Evolutionary conservation across 2,888 invertebrate genomes (phyloP).

Genomic region (Enchytraeus crypticus): DNA sequence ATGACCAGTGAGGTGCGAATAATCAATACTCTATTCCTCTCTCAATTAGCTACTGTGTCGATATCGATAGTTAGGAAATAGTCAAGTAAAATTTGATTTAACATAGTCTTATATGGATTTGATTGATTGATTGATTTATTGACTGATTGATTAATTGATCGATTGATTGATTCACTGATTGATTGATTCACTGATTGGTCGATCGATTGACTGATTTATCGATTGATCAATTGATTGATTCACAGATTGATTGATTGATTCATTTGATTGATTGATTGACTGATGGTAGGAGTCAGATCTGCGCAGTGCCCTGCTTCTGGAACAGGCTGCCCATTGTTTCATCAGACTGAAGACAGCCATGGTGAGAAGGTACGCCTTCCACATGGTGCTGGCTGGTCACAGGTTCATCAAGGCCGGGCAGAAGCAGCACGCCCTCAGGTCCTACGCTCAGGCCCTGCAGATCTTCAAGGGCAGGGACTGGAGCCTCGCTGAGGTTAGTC

Average conservation of each 20-base stretch:
- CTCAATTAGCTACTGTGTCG: too few relatives aligned
- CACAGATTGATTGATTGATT: too few relatives aligned
- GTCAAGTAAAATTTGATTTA: background rate
- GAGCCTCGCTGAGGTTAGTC: constrained; percentile 67
- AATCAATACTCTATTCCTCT: background rate
- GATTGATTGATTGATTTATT: too few relatives aligned
- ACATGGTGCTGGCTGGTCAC: constrained; percentile 91
- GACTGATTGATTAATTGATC: too few relatives aligned
- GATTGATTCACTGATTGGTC: too few relatives aligned
- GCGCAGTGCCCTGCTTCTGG: constrained; percentile 80
- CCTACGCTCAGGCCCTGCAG: constrained; percentile 84
- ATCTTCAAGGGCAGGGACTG: constrained; percentile 72
- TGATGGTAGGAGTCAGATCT: constrained; percentile 89
- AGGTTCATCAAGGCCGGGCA: constrained; percentile 78
- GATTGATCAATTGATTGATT: too few relatives aligned
- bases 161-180: too few relatives aligned
- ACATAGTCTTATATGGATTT: too few relatives aligned
- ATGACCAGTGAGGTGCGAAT: constrained; percentile 72
- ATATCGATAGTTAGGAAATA: too few relatives aligned
- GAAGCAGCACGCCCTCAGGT: constrained; percentile 77
- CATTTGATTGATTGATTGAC: too few relatives aligned
- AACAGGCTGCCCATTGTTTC: constrained; percentile 90
- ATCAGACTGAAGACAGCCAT: constrained; percentile 61
- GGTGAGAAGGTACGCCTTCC: constrained; percentile 88
- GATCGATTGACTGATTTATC: too few relatives aligned